These are phyloP conservation scores for Sesia bembeciformis DNA, from an alignment of 2,888 invertebrate genomes.

Conservation along the genomic window DNA sequence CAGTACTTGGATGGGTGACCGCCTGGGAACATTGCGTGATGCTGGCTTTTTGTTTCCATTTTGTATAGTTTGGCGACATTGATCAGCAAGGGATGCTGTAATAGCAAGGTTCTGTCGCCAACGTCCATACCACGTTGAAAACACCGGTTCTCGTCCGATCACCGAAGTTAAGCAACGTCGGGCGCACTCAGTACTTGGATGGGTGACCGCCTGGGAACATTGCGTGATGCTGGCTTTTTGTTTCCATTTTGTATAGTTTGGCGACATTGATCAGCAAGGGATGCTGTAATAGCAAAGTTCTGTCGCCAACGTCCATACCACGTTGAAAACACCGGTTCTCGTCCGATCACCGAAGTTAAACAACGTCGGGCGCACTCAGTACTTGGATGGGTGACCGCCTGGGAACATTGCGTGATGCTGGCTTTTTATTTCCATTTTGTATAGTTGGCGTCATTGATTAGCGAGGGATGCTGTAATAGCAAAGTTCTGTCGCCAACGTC, in stretches of 20 bases:
- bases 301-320: conserved; percentile 14
- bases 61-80: too few relatives aligned
- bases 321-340: conserved; percentile 18
- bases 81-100: too few relatives aligned
- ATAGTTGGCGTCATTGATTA: too few relatives aligned
- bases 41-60: conserved; percentile 12
- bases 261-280: too few relatives aligned
- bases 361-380: conserved; percentile 18
- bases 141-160: conserved; percentile 22
- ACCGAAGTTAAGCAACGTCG: conserved; percentile 21
- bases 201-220: conserved; percentile 21
- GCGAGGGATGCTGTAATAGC: too few relatives aligned
- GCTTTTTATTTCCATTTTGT: conserved; percentile 6
- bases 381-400: conserved; percentile 20
- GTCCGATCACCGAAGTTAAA: conserved; percentile 23
- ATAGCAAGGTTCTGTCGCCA: conserved; percentile 1
- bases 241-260: not conserved
- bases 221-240: conserved; percentile 15
- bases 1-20: conserved; percentile 24
- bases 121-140: conserved; percentile 17
- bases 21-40: conserved; percentile 21
- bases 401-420: conserved; percentile 17
- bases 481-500: too few relatives aligned
- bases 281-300: too few relatives aligned
- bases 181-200: conserved; percentile 20